Percentiles rank a stretch among this genome's conserved stretches.
These are phyloP conservation scores for Cuculus canorus DNA, from an alignment of 2,797 vertebrate genomes.

Conservation along the genomic window DNA sequence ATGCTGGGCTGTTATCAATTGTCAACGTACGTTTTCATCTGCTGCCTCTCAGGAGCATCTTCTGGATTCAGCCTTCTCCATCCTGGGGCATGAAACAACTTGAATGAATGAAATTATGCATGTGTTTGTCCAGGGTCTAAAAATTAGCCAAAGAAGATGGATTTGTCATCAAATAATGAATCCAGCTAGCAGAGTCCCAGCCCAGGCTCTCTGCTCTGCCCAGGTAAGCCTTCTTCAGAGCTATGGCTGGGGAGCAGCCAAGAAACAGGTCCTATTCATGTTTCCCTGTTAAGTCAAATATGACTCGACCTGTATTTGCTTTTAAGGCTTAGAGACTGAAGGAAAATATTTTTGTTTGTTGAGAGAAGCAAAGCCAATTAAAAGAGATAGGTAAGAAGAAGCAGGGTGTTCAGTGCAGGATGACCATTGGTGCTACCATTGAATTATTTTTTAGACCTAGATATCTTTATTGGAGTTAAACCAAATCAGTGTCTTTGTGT, in stretches of 20 bases:
- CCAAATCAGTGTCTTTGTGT: background rate
- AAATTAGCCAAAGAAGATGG: background rate
- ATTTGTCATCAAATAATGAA: background rate
- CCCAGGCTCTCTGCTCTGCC: background rate
- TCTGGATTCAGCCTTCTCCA: background rate
- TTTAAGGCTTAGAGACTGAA: background rate
- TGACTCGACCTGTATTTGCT: background rate
- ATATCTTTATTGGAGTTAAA: background rate
- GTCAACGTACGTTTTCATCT: background rate
- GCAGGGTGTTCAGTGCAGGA: background rate
- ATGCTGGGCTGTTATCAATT: background rate
- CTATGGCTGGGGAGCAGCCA: rapidly evolving
- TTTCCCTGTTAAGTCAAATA: background rate
- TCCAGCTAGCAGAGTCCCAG: background rate
- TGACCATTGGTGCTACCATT: background rate
- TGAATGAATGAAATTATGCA: background rate
- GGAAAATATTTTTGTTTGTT: background rate
- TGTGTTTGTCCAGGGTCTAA: background rate
- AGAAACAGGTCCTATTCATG: background rate
- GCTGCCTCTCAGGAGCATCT: background rate
- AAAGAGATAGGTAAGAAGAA: background rate
- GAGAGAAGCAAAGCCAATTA: background rate
- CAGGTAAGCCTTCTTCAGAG: background rate
- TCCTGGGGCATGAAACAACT: background rate
- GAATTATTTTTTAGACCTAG: background rate